These are phyloP conservation scores for Mesochorus sp. DNA, from an alignment of 2,888 invertebrate genomes.

Conservation along the genomic window DNA sequence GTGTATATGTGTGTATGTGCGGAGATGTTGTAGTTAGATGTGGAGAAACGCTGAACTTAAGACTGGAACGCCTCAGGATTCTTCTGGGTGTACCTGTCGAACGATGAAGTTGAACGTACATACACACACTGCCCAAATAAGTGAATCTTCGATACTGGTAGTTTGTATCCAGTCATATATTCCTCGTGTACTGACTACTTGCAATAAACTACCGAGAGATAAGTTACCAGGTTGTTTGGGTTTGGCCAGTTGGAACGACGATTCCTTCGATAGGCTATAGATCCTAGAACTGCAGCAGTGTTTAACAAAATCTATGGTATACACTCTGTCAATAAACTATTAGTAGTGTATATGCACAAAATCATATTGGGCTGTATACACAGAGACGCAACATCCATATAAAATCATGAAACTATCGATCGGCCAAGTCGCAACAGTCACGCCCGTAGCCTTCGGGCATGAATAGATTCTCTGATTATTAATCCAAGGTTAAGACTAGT, in stretches of 20 bases:
- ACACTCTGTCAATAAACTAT: neutral
- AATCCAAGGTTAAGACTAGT: neutral
- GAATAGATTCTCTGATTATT: neutral
- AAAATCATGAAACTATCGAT: conserved; percentile 29
- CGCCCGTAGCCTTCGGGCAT: conserved; percentile 21
- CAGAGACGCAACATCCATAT: too few species aligned
- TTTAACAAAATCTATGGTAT: conserved; percentile 11
- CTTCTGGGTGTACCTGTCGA: conserved; percentile 50
- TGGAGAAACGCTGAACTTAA: conserved; percentile 29
- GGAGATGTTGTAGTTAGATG: conserved; percentile 20
- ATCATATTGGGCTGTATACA: neutral
- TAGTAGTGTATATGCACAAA: neutral
- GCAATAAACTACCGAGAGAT: conserved; percentile 40
- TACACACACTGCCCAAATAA: conserved; percentile 27
- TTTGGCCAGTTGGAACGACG: conserved; percentile 7
- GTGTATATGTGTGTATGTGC: conserved; percentile 7
- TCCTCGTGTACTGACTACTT: conserved; percentile 5
- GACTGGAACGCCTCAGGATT: conserved; percentile 53
- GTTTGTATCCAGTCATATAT: conserved; percentile 35
- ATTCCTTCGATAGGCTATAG: conserved; percentile 17
- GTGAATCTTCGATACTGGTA: conserved; percentile 49
- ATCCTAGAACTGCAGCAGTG: neutral
- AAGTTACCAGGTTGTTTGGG: conserved; percentile 28
- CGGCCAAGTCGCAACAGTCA: conserved; percentile 10
- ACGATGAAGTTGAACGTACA: conserved; percentile 34